Percentiles rank a stretch among this genome's conserved stretches.
Evolutionary conservation across 1,140 invertebrate genomes (phyloP).

Genomic region (Pissodes strobi): DNA sequence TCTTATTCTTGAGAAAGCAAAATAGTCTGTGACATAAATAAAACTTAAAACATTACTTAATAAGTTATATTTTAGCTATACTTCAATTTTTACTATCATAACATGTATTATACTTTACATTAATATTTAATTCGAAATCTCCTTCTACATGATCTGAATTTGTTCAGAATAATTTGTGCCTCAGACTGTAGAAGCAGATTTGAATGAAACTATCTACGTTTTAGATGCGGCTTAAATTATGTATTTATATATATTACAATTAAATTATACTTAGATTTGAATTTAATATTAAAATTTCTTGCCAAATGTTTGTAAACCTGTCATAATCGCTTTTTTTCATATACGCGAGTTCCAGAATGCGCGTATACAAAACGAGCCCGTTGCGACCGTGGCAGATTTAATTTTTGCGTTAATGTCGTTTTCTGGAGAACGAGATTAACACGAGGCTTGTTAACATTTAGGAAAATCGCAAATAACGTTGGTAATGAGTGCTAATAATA

Average conservation of each 20-base stretch:
- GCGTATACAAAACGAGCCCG: slow-evolving; percentile 54
- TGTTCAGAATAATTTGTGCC: background rate
- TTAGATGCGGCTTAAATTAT: slow-evolving; percentile 5
- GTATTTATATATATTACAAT: slow-evolving; percentile 27
- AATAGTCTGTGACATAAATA: too few species aligned
- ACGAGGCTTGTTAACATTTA: background rate
- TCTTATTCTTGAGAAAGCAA: too few species aligned
- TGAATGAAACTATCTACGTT: slow-evolving; percentile 2
- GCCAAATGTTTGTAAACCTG: slow-evolving; percentile 43
- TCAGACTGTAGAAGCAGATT: background rate
- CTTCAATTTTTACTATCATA: slow-evolving; percentile 28
- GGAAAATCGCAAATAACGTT: background rate
- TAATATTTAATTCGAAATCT: slow-evolving; percentile 1
- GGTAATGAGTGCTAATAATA: background rate
- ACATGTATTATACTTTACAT: slow-evolving; percentile 37
- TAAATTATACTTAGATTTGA: too few species aligned
- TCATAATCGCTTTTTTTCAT: slow-evolving; percentile 39
- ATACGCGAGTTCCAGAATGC: slow-evolving; percentile 46
- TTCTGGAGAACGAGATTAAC: slow-evolving; percentile 51
- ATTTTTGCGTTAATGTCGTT: slow-evolving; percentile 46
- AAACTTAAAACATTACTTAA: too few species aligned
- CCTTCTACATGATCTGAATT: background rate
- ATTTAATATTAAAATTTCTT: too few species aligned
- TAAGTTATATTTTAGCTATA: slow-evolving; percentile 29
- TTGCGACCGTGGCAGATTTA: slow-evolving; percentile 47